A percentile compares a stretch with the other conserved stretches of the same genome.
Evolutionary conservation across 2,888 invertebrate genomes (phyloP).

Genomic region (Ornithoptera priamus): DNA sequence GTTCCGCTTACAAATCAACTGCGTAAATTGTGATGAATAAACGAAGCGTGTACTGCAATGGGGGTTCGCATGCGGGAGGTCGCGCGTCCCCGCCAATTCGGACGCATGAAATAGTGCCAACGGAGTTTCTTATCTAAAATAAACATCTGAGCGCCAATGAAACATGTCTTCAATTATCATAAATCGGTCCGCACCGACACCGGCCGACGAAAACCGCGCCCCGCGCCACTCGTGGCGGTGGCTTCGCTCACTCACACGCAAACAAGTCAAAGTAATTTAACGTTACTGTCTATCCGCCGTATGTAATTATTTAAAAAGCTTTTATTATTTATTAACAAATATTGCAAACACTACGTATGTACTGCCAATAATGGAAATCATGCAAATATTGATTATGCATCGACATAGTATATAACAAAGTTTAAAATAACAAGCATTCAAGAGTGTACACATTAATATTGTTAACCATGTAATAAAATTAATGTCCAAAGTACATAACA

Average conservation of each 20-base stretch:
- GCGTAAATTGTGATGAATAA: slow-evolving; percentile 66
- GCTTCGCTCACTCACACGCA: slow-evolving; percentile 47
- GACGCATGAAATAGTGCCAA: slow-evolving; percentile 76
- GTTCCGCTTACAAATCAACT: slow-evolving; percentile 60
- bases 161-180: slow-evolving; percentile 80
- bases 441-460: not conserved
- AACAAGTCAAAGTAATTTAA: slow-evolving; percentile 53
- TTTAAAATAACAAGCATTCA: slow-evolving; percentile 11
- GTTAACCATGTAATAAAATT: not conserved
- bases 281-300: slow-evolving; percentile 34
- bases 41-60: slow-evolving; percentile 64
- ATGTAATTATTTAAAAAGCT: slow-evolving; percentile 24
- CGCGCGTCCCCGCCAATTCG: slow-evolving; percentile 69
- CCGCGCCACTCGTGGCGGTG: slow-evolving; percentile 51
- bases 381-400: slow-evolving; percentile 7
- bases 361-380: slow-evolving; percentile 14
- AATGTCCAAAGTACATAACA: not conserved
- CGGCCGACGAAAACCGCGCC: slow-evolving; percentile 67
- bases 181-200: slow-evolving; percentile 74
- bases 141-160: slow-evolving; percentile 78
- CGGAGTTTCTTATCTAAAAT: slow-evolving; percentile 76
- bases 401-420: not conserved
- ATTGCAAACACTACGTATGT: slow-evolving; percentile 15
- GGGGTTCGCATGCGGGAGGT: slow-evolving; percentile 68
- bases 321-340: slow-evolving; percentile 16